These are phyloP conservation scores for Aradophagus sp. DNA, from an alignment of 1,140 invertebrate genomes.

Conservation along the genomic window DNA sequence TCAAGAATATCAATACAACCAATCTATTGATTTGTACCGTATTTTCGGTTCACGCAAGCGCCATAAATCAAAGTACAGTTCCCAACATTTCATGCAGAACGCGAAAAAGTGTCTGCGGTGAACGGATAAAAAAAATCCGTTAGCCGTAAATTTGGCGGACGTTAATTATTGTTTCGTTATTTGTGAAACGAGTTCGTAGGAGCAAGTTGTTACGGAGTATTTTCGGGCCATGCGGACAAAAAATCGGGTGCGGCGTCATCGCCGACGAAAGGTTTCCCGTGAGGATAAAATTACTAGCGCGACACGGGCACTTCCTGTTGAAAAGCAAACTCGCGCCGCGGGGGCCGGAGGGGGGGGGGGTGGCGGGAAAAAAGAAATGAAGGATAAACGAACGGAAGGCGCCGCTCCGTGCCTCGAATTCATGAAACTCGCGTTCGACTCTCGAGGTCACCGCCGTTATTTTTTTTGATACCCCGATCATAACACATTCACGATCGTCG, in stretches of 20 bases:
- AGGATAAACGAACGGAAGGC: slow-evolving; percentile 66
- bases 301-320: slow-evolving; percentile 61
- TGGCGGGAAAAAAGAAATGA: slow-evolving; percentile 56
- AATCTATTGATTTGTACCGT: too few species aligned
- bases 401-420: slow-evolving; percentile 68
- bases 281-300: slow-evolving; percentile 50
- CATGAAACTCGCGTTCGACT: slow-evolving; percentile 25
- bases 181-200: not conserved
- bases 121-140: too few species aligned
- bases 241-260: slow-evolving; percentile 31
- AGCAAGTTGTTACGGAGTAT: slow-evolving; percentile 12
- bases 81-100: too few species aligned
- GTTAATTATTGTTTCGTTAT: too few species aligned
- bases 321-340: slow-evolving; percentile 41
- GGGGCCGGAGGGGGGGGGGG: slow-evolving; percentile 3
- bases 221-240: slow-evolving; percentile 26
- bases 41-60: too few species aligned
- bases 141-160: too few species aligned
- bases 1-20: too few species aligned
- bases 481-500: not conserved
- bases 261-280: slow-evolving; percentile 50
- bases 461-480: slow-evolving; percentile 14
- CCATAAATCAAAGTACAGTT: too few species aligned
- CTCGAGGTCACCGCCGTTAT: slow-evolving; percentile 23
- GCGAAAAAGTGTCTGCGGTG: too few species aligned